Evolutionary conservation across 2,888 invertebrate genomes (phyloP), one percentile per base, ranked within the genome.

Genomic region (Drosophila limbata): DNA sequence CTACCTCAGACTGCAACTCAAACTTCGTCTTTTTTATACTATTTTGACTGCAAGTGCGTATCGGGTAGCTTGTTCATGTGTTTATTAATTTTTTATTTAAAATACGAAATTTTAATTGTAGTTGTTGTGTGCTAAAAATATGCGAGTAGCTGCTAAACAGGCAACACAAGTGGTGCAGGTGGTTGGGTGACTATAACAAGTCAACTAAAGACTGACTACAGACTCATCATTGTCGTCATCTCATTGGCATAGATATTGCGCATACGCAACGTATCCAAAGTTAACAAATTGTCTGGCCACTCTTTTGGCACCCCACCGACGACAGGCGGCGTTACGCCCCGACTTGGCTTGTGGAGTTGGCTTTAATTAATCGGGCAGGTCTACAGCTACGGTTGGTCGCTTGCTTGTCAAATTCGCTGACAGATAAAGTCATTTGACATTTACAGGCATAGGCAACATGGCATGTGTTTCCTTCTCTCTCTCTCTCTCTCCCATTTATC

Each of bases 391-490:
- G 40, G 63, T n/a, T 35, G 57, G 42, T 50, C n/a, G 51, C 13
- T 63, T 60, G 73, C 55, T 88, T 91, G 91, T 90, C 91, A 87
- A 83, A 82, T 82, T 69, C 70, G 81, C 78, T 82, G 83, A 83
- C 81, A 86, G 83, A 89, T 88, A 86, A 90, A 91, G 86, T 77
- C 81, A 88, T 88, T 88, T 89, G 86, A 86, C 89, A 86, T 84
- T 89, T 87, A 86, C 89, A 89, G 78, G 80, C 81, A 87, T 73
- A 52, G 83, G 70, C 69, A 82, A 84, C 79, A 84, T 84, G 82
- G 64, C 79, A 57, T 47, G 73, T 53, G 39, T 25, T 45, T 57
- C 47, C 50, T 9, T 11, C 39, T 21, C 31, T 25, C 45, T 37
- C 48, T 37, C 48, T 6, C 5, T 28, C 17, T 25, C n/a, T 52